Percentiles rank a stretch among this genome's conserved stretches.
Evolutionary conservation across 2,113 vertebrate species (phyloP).

Genomic region (Microtus montanus): DNA sequence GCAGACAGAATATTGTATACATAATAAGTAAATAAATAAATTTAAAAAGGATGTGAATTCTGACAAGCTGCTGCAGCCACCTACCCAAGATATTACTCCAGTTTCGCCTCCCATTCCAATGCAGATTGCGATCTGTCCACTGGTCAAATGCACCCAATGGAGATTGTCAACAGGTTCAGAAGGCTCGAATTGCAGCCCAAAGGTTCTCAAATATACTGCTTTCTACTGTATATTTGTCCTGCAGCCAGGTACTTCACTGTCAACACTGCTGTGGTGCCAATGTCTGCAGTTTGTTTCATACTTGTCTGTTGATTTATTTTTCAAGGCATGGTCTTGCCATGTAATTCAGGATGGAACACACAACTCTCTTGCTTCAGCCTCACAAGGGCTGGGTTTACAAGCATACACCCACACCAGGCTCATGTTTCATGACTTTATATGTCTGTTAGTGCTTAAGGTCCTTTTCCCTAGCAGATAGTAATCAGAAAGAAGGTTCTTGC

Average conservation of each 20-base stretch:
- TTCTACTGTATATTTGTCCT: conserved; percentile 6
- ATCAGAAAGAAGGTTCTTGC: not conserved
- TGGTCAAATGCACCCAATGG: not conserved
- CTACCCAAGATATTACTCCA: conserved; percentile 3
- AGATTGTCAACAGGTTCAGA: not conserved
- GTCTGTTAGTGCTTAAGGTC: not conserved
- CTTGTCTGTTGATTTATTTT: not conserved
- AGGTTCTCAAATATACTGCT: not conserved
- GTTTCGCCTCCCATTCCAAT: not conserved
- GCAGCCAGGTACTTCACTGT: not conserved
- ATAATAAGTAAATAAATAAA: no score
- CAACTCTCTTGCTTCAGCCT: not conserved
- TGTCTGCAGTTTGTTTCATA: not conserved
- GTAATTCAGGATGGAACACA: not conserved
- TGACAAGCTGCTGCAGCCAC: not conserved
- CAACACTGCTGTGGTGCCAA: not conserved
- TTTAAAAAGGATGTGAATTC: not conserved
- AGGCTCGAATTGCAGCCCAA: not conserved
- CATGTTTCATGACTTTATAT: not conserved
- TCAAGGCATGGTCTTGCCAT: not conserved
- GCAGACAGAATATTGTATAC: no score
- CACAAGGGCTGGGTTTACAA: not conserved
- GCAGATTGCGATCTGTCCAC: conserved; percentile 33
- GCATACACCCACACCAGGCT: not conserved
- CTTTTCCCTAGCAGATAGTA: not conserved